Base-by-base conservation (phyloP, 1,140 invertebrate genomes). In the Cyphomyrmex costatus region DNA sequence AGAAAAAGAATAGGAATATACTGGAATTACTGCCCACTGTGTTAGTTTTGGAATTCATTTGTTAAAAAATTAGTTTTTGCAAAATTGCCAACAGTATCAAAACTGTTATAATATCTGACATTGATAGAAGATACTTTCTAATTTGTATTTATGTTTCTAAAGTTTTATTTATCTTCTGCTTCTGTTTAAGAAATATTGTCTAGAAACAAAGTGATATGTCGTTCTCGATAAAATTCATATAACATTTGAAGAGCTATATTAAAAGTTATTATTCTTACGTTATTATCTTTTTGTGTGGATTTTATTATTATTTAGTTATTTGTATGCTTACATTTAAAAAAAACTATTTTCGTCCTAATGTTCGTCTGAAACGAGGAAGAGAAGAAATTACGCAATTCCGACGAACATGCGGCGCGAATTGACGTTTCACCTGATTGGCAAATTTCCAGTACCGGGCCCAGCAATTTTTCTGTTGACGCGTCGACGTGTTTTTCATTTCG, bases 401-500 rank as follows among this genome's bases (percentile, higher is more conserved):
- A 14, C 76, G 42, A 66, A n/a, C 42, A 12, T n/a, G 1, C 33
- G 51, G 51, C 33, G 79, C 53, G 53, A 74, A 82, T 82, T 82
- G 79, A 83, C 68, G 14, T 83, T 74, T 61, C 36, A 42, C 19
- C 53, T 61, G 79, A 83, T 83, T 74, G 79, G 79, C 79, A 60
- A 83, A 74, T 83, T 83, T 83, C 74, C 53, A 56, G 53, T 33
- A 46, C 36, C 51, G 27, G 36, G n/a, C 42, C 79, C 68, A 21
- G 33, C 79, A 60, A 74, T 74, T 83, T 83, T 58, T 73, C 53
- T 73, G 68, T 73, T 60, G 68, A 73, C 79, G 79, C 79, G 68
- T 83, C 79, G 66, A 82, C 79, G 79, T 66, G 79, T 73, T 82
- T 83, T 83, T 73, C 79, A 83, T 74, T 73, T 83, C 36, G 79